Conservation (phyloP, 1,140 invertebrate species). For the Geopemphigus sp. region DNA sequence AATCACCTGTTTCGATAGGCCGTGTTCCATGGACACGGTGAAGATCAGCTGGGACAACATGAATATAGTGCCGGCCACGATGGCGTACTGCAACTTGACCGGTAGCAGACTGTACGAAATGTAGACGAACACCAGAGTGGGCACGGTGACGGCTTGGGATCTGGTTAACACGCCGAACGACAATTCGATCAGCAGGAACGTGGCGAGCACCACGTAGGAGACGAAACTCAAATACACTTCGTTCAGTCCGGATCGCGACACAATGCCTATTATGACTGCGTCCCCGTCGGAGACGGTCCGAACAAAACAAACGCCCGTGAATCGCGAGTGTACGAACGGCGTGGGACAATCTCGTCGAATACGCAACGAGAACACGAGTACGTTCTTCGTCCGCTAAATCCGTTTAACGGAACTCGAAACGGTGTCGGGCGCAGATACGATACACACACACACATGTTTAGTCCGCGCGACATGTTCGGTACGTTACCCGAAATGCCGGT, state of each 20-base stretch:
- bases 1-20: constrained; percentile 27
- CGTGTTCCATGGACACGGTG: constrained; percentile 27
- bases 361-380: no score
- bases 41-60: constrained; percentile 66
- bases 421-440: no score
- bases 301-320: no score
- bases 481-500: no score
- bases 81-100: constrained; percentile 74
- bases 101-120: constrained; percentile 84
- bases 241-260: constrained; percentile 79
- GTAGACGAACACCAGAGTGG: constrained; percentile 76
- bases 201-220: constrained; percentile 74
- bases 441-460: no score
- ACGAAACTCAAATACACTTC: constrained; percentile 81
- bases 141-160: constrained; percentile 50
- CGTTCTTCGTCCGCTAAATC: no score
- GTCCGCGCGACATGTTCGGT: no score
- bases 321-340: no score
- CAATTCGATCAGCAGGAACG: constrained; percentile 68
- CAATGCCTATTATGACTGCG: constrained; percentile 69
- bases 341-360: no score
- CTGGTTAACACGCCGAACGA: constrained; percentile 54
- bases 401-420: no score
- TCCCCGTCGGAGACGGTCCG: neutral
- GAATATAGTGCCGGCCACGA: constrained; percentile 68